These are phyloP conservation scores for Andinoacara biseriatus DNA, from an alignment of 2,113 vertebrate genomes.

Conservation along the genomic window DNA sequence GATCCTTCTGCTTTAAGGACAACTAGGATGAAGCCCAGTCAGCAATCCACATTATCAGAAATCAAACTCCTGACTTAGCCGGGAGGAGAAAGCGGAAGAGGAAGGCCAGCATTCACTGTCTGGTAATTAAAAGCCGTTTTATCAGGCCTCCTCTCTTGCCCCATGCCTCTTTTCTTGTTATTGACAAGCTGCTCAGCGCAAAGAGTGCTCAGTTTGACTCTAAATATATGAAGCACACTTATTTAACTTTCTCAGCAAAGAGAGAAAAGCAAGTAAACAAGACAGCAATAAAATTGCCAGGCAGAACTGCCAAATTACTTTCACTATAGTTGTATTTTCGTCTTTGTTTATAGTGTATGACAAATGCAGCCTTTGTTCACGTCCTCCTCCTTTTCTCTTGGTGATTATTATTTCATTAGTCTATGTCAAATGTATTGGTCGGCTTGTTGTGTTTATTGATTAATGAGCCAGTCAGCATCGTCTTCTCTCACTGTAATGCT, in stretches of 20 bases:
- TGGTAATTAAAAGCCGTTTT: constrained; percentile 98
- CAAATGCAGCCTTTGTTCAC: constrained; percentile 1
- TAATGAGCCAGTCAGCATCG: constrained; percentile 48
- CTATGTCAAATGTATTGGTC: constrained; percentile 51
- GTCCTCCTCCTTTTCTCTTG: constrained; percentile 4
- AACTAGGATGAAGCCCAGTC: constrained; percentile 88
- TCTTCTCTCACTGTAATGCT: constrained; percentile 54
- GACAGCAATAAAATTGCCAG: constrained; percentile 36
- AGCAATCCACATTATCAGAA: constrained; percentile 95
- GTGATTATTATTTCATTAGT: constrained; percentile 65
- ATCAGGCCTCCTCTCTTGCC: constrained; percentile 79
- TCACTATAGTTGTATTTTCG: constrained; percentile 16
- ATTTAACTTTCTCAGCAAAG: constrained; percentile 82
- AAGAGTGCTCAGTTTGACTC: constrained; percentile 87
- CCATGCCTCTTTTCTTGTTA: constrained; percentile 79
- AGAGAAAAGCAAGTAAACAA: constrained; percentile 63
- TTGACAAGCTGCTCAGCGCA: constrained; percentile 83
- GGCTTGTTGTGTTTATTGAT: constrained; percentile 64
- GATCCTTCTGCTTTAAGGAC: constrained; percentile 76
- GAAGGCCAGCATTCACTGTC: constrained; percentile 85
- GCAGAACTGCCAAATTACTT: constrained; percentile 9
- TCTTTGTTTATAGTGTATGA: constrained; percentile 20
- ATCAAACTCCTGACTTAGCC: constrained; percentile 88
- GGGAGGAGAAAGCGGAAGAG: constrained; percentile 74
- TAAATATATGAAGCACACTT: constrained; percentile 86